phyloP scores from a whole-genome alignment of 2,888 invertebrate species.

The Chaetogeoica ovagalla region DNA sequence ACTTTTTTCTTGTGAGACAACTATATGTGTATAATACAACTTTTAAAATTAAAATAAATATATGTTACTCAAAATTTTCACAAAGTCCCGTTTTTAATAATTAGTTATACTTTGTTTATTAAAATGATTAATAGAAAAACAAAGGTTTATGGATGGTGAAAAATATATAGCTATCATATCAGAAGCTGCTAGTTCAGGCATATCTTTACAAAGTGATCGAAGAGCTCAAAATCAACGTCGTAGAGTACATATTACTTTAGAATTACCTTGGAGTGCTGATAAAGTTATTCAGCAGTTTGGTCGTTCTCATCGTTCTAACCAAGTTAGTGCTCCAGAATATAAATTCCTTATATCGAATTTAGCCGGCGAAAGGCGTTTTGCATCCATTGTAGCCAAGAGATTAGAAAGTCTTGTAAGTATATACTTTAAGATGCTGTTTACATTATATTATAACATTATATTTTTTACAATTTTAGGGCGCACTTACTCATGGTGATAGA shows the following conservation, averaged over 20 bases:
- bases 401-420: conserved; percentile 76
- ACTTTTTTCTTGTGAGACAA: no score
- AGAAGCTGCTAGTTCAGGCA: conserved; percentile 97
- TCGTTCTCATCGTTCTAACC: conserved; percentile 94
- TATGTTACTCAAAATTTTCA: background rate
- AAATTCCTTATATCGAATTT: conserved; percentile 97
- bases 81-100: background rate
- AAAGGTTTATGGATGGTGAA: conserved; percentile 95
- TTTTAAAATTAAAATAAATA: background rate
- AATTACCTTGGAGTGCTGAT: conserved; percentile 99
- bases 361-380: conserved; percentile 96
- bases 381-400: conserved; percentile 94
- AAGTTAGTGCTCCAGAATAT: conserved; percentile 98
- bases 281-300: conserved; percentile 99
- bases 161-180: conserved; percentile 99
- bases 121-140: conserved; percentile 62
- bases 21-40: no score
- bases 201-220: conserved; percentile 93
- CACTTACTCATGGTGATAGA: conserved; percentile 97
- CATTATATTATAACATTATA: background rate
- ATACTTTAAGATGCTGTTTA: background rate
- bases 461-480: conserved; percentile 67
- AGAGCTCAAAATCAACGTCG: conserved; percentile 90
- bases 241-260: conserved; percentile 96
- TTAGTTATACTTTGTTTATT: conserved; percentile 12